Evolutionary conservation across 2,113 vertebrate genomes (phyloP).

Genomic region (Eubucco bourcierii): DNA sequence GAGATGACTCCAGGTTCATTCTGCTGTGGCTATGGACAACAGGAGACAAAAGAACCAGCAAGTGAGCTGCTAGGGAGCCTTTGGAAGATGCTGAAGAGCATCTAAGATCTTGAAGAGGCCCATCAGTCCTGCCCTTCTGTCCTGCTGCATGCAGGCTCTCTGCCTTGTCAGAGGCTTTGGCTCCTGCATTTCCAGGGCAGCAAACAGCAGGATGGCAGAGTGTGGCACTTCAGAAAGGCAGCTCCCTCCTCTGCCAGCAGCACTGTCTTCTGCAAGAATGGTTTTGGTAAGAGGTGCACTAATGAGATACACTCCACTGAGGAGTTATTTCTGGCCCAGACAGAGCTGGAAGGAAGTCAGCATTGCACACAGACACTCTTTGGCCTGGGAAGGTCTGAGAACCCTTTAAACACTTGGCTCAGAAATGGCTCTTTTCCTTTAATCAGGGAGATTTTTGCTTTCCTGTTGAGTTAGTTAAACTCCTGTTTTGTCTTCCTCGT

Average conservation of each 20-base stretch:
- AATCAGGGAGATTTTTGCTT: slow-evolving; percentile 56
- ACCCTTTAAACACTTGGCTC: slow-evolving; percentile 54
- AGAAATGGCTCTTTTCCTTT: slow-evolving; percentile 49
- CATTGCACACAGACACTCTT: slow-evolving; percentile 37
- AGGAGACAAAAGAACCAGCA: rapidly evolving
- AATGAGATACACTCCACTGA: slow-evolving; percentile 27
- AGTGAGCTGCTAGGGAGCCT: background rate
- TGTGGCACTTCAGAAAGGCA: background rate
- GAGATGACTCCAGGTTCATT: background rate
- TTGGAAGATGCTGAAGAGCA: background rate
- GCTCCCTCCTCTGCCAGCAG: background rate
- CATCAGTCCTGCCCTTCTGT: background rate
- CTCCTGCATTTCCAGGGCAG: background rate
- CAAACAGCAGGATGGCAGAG: background rate
- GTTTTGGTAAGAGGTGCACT: slow-evolving; percentile 30
- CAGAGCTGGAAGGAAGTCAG: slow-evolving; percentile 61
- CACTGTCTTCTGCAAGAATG: slow-evolving; percentile 9
- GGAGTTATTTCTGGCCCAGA: slow-evolving; percentile 65
- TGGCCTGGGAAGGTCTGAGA: slow-evolving; percentile 58
- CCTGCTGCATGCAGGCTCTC: rapidly evolving
- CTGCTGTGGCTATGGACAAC: background rate
- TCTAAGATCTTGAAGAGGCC: background rate
- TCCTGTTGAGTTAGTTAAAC: slow-evolving; percentile 65
- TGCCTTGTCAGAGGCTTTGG: background rate
- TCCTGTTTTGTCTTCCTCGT: slow-evolving; percentile 49